Conservation (phyloP, 2,797 vertebrate species). For the Vireo griseus region DNA sequence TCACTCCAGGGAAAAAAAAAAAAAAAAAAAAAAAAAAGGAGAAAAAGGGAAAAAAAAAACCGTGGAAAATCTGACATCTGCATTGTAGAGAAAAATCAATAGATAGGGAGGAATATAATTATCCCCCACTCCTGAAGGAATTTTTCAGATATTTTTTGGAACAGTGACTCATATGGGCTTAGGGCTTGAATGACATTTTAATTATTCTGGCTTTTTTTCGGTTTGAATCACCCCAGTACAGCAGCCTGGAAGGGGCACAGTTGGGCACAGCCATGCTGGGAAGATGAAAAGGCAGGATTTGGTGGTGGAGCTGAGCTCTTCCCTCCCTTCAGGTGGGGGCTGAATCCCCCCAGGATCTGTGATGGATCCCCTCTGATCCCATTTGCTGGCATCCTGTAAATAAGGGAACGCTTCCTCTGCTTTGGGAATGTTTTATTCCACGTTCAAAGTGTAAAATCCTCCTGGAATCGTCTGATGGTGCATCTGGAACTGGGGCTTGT, state of each 20-base stretch:
- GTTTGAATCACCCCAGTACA: conserved; percentile 60
- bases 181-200: conserved; percentile 76
- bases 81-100: conserved; percentile 73
- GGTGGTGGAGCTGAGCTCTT: not conserved
- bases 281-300: not conserved
- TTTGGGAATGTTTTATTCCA: not conserved
- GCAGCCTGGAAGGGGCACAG: not conserved
- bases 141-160: conserved; percentile 65
- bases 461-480: not conserved
- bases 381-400: not conserved
- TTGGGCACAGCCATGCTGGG: not conserved
- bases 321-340: not conserved
- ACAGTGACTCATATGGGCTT: conserved; percentile 69
- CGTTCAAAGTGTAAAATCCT: fast-evolving
- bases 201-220: conserved; percentile 65
- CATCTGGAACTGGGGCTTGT: not conserved
- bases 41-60: not conserved
- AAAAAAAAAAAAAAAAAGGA: not conserved
- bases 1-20: conserved; percentile 40
- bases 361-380: not conserved
- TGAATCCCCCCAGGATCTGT: not conserved
- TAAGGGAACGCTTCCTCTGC: not conserved
- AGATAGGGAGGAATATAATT: conserved; percentile 75
- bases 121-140: conserved; percentile 72
- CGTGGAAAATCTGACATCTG: conserved; percentile 79